Evolutionary conservation across 2,113 vertebrate genomes (phyloP), one percentile per base, ranked within the genome.

Genomic region (Mesoclemmys tuberculata): DNA sequence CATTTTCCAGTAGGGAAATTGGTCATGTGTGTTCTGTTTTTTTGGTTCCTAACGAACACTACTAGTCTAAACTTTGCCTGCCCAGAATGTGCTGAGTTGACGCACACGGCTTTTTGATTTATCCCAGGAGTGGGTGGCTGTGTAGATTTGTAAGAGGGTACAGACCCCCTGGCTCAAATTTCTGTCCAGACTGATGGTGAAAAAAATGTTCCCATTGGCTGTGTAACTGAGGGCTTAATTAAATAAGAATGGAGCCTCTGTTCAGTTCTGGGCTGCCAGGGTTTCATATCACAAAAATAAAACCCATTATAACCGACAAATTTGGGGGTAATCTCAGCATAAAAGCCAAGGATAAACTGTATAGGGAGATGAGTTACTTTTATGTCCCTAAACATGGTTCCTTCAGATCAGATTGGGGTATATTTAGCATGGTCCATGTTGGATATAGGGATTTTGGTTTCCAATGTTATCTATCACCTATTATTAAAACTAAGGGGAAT

Each of bases 281-380:
- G 81, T 93, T 91, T 92, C 91, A 85, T 92, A 80, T 49, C n/a
- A 58, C 27, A 56, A 90, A 88, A 96, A 93, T 91, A 95, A 96
- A 91, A 29, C 38, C 48, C 77, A 26, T 92, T 55, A 82, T 85
- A 92, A 82, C 94, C 82, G 94, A 85, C 81, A 96, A 91, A 88
- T 24, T 88, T 92, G 38, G 56, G 84, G 88, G 41, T 91, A 94
- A 74, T 84, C 94, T 90, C 94, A 91, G 5, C 85, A 96, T 58
- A 79, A 93, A 96, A 94, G 91, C 54, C 85, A 94, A 94, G 41
- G 95, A 96, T 94, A 96, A 95, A 94, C 68, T 94, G 84, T 85
- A 94, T 78, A 87, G 83, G 80, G 68, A 95, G 48, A 92, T 44
- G 90, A 95, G 95, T 87, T 77, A 82, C 79, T 92, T 95, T 92